Evolutionary conservation across 2,888 invertebrate genomes (phyloP).

Genomic region (Perizoma affinitatum): DNA sequence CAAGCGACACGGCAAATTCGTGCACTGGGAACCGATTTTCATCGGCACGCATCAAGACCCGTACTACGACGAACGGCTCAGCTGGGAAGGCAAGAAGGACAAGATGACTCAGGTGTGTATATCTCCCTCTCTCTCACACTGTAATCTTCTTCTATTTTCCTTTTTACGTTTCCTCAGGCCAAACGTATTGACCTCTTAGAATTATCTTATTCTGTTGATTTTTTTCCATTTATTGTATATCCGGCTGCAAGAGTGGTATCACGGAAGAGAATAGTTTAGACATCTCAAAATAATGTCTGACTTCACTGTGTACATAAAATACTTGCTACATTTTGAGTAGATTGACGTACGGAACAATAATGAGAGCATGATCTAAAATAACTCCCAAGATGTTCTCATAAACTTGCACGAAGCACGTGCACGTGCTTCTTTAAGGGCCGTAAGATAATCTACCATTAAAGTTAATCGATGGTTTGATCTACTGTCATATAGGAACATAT

Average conservation of each 20-base stretch:
- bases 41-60: slow-evolving; percentile 95
- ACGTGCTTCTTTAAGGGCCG: slow-evolving; percentile 6
- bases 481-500: too few relatives aligned
- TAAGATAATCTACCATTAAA: too few relatives aligned
- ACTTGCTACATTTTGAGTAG: slow-evolving; percentile 3
- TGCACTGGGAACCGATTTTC: slow-evolving; percentile 97
- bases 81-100: slow-evolving; percentile 97
- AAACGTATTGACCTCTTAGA: too few relatives aligned
- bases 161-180: too few relatives aligned
- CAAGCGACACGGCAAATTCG: slow-evolving; percentile 90
- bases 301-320: too few relatives aligned
- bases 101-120: slow-evolving; percentile 96
- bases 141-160: not conserved
- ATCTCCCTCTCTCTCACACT: not conserved
- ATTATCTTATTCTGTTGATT: too few relatives aligned
- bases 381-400: slow-evolving; percentile 6
- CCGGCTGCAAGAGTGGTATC: too few relatives aligned
- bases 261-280: too few relatives aligned
- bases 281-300: too few relatives aligned
- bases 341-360: slow-evolving; percentile 7
- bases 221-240: too few relatives aligned
- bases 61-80: slow-evolving; percentile 94
- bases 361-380: slow-evolving; percentile 20
- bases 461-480: too few relatives aligned
- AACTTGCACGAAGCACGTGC: slow-evolving; percentile 13